A percentile compares a stretch with the other conserved stretches of the same genome.
Conservation (phyloP, 2,113 vertebrate species). For the Xiphorhynchus elegans region DNA sequence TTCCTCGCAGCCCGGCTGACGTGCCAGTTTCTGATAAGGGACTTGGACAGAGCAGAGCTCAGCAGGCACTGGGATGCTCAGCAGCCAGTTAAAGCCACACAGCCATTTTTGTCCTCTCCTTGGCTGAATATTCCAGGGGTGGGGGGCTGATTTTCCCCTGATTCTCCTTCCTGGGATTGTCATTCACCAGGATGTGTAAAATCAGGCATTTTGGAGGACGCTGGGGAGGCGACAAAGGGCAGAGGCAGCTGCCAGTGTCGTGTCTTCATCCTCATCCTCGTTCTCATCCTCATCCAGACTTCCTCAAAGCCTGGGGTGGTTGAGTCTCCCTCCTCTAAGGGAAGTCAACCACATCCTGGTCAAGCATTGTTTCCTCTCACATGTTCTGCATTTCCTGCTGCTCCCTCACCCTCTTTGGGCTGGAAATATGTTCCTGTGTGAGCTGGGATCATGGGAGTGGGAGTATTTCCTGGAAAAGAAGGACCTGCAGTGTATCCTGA, state of each 20-base stretch:
- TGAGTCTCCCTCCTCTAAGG: background rate
- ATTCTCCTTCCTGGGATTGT: background rate
- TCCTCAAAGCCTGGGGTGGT: background rate
- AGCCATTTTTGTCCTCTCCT: background rate
- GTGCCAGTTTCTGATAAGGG: background rate
- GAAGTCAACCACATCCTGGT: background rate
- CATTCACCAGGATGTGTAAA: background rate
- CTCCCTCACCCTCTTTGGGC: background rate
- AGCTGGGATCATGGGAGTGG: background rate
- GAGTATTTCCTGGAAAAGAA: background rate
- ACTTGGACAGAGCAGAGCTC: background rate
- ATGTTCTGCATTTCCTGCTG: background rate
- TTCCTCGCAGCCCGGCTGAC: background rate
- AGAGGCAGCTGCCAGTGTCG: background rate
- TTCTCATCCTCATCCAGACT: background rate
- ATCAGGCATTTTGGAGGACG: background rate
- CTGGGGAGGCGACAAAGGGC: background rate
- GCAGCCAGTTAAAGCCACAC: background rate
- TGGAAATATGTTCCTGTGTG: background rate
- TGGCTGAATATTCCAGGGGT: background rate
- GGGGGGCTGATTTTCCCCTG: background rate
- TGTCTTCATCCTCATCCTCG: background rate
- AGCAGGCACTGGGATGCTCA: background rate
- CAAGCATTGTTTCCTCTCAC: background rate
- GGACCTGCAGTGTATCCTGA: background rate